Base-by-base conservation (phyloP, 2,888 invertebrate species). In the Noctuana brunneofusca region DNA sequence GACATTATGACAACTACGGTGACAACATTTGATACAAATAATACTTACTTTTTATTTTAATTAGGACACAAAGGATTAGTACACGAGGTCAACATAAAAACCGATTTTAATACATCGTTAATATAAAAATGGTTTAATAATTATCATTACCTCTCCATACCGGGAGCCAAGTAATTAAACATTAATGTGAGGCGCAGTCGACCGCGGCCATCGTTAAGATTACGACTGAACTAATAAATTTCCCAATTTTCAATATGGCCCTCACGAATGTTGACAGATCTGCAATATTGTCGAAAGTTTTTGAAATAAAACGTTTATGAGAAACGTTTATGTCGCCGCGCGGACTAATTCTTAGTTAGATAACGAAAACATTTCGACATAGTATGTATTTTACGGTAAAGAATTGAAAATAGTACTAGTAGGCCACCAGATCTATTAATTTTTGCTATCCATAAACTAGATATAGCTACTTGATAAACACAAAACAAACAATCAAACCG, bases 121-220 rank as follows among this genome's bases (percentile, higher is more conserved):
- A 46, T 20, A 18, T 12, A 14, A 56, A 11, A 46, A 46, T 46
- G 20, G 14, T 24, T 48, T 48, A 6, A 30, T 35, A 48, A 35
- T 24, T 11, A 24, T 49, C n/a, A 58, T 5, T 35, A 22, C 49
- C 12, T 16, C 22, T 32, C 30, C 22, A 58, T 49, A 49, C n/a
- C 38, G 6, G 35, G 22, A 49, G 50, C 50, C 8, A 16, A 49
- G 38, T 50, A 58, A 58, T 58, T 58, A 58, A 58, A 56, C 50
- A 12, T 24, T 8, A 38, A 50, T 50, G 38, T 49, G 38, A 35
- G 14, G 20, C 22, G n/a, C 52, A 20, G 30, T 5, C 20, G 41
- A 5, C 18, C 12, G 38, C n/a, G n/a, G 12, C 14, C 16, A 20
- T 46, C 48, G 22, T 50, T 50, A 27, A 58, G 24, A 35, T 50